Percentiles rank a stretch among this genome's conserved stretches.
phyloP scores from a whole-genome alignment of 2,113 vertebrate genomes.

The Anguilla japonica region DNA sequence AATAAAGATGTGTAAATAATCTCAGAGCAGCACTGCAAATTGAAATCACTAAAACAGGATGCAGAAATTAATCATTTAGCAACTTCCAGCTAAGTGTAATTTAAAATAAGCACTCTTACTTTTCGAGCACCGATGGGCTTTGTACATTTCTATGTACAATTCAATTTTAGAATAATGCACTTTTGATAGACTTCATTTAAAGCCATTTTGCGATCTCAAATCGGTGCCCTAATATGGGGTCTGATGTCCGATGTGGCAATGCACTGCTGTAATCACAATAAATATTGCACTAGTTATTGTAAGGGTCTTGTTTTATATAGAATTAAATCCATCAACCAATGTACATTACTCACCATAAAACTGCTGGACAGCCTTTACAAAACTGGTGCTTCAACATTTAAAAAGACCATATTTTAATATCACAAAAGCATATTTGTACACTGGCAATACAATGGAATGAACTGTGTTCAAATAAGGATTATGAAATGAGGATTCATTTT shows the following conservation, averaged over 20 bases:
- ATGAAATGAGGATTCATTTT: not conserved
- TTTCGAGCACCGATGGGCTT: not conserved
- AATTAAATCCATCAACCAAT: not conserved
- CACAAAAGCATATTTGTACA: constrained; percentile 38
- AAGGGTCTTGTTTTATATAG: not conserved
- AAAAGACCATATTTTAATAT: constrained; percentile 51
- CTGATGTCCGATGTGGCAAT: not conserved
- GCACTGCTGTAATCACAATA: constrained; percentile 3
- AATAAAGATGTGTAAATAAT: not conserved
- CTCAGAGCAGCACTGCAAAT: not conserved
- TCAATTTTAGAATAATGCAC: too few species aligned
- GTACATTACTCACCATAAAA: not conserved
- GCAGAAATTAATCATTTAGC: not conserved
- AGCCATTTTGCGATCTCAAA: not conserved
- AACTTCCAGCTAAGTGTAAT: not conserved
- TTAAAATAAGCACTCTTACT: not conserved
- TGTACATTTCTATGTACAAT: not conserved
- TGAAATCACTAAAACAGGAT: not conserved
- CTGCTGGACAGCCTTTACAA: not conserved
- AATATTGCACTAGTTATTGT: not conserved
- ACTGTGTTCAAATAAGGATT: not conserved
- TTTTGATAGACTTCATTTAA: too few species aligned
- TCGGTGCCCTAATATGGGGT: not conserved
- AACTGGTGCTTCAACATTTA: not conserved
- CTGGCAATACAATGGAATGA: constrained; percentile 28